Base-by-base conservation (phyloP, 64 coral and sea anemone genomes). In the Stylophora pistillata region DNA sequence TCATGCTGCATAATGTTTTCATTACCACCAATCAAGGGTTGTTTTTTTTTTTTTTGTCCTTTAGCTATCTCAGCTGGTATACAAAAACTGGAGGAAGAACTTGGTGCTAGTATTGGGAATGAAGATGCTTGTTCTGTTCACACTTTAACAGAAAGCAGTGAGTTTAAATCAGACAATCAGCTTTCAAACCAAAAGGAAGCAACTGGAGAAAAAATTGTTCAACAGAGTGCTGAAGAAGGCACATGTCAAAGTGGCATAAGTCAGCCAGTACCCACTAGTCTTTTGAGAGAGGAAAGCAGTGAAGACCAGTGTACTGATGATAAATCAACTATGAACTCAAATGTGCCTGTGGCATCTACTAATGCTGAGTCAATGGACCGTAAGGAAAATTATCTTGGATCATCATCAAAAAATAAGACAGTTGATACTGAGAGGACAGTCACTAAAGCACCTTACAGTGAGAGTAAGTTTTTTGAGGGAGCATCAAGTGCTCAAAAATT, bases 41-140 rank as follows among this genome's bases (percentile, higher is more conserved):
- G 21, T 68, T 1, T 68, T 68, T 4, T 25, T 12, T 68, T n/a
- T 70, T 7, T 70, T 76, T 56, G 30, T 58, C 23, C 0, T 1
- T 31, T 61, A 92, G 90, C 81, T 30, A 86, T 57, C 1, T 68
- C 82, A n/a, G 58, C 53, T 55, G 75, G 55, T 13, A 92, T 92
- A 65, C 80, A 92, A 58, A 86, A 86, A 85, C 34, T 92, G 62
- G 90, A 92, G 74, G 82, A 92, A 92, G 72, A 78, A 59, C 32
- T 91, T 57, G 90, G 61, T 57, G 81, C 78, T 41, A 91, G 75
- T 34, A 54, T 70, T 21, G 61, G 69, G 28, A 69, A 84, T 47
- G 80, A 70, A 69, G 60, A 84, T 84, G 18, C 13, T 7, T 57
- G 14, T 31, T 37, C 78, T 23, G 6, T 64, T 11, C 21, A 31